Evolutionary conservation across 2,113 vertebrate species (phyloP), one percentile per base, ranked within the genome.

Genomic region (Lamprologus callipterus): DNA sequence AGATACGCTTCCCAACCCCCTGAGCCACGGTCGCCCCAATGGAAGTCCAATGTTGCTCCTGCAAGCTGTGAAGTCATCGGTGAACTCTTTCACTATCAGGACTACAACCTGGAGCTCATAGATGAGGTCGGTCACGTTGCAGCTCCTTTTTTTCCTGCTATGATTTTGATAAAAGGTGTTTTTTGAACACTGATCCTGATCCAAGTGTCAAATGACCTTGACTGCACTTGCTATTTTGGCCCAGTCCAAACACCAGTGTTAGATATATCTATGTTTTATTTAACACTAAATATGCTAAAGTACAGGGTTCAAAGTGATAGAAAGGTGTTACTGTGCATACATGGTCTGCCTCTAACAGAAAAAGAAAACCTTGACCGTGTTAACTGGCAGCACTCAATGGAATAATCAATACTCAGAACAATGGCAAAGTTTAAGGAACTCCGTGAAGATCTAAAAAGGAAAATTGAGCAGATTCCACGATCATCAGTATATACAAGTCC

Each of bases 291-390:
- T 28, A 0, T 47, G 6, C 13, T 47, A 75, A 47, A 47, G 42
- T 26, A 17, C 9, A 28, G 6, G 14, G 42, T 10, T 75, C 3
- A 3, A 12, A 47, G 6, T 1, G 42, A 45, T 26, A 47, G 68
- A 45, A 45, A 45, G 1, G 13, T 73, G 37, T 26, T 73, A 45
- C 21, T 45, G 68, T 45, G 40, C 40, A 17, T 26, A 45, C 6
- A 17, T 26, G 37, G 68, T 45, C 68, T 45, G 2, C 37, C 31
- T 35, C 17, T 63, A 63, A 63, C 1, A 3, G 5, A 58, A 58
- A 28, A 58, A 58, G 57, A 0, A 58, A 60, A n/a, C 31, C 2
- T 35, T 63, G 58, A 35, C 33, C 0, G 0, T 63, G 58, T n/a
- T 12, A 63, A 63, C 58, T n/a, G 4, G 58, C 28, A 63, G 9